Evolutionary conservation across 1,140 invertebrate genomes (phyloP).

Genomic region (Notospermus geniculatus): DNA sequence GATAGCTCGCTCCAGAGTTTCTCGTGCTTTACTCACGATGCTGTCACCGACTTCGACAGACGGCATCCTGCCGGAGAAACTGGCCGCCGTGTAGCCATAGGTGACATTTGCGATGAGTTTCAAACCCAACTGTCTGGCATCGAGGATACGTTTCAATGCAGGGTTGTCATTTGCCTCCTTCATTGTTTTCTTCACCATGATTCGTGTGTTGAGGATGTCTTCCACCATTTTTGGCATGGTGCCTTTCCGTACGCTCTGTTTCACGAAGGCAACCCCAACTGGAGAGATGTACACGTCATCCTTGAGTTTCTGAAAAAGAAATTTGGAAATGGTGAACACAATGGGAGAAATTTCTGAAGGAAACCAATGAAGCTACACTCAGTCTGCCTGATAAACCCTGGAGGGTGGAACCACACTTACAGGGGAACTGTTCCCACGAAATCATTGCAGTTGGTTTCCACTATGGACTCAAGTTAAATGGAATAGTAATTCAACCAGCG

Average conservation of each 20-base stretch:
- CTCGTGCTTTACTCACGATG: slow-evolving; percentile 92
- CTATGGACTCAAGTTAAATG: too few species aligned
- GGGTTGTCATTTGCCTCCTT: slow-evolving; percentile 69
- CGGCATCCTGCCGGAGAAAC: slow-evolving; percentile 98
- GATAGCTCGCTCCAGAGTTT: slow-evolving; percentile 91
- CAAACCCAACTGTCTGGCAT: slow-evolving; percentile 90
- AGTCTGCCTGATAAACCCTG: too few species aligned
- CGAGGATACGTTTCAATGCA: slow-evolving; percentile 75
- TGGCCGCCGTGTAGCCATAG: slow-evolving; percentile 97
- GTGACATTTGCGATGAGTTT: slow-evolving; percentile 99
- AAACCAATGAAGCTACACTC: too few species aligned
- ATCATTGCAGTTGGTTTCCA: too few species aligned
- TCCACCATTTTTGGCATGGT: slow-evolving; percentile 84
- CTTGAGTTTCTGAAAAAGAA: slow-evolving; percentile 54
- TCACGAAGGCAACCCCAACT: slow-evolving; percentile 90
- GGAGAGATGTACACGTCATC: slow-evolving; percentile 81
- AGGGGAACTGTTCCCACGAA: too few species aligned
- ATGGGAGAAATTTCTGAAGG: too few species aligned
- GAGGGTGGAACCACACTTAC: too few species aligned
- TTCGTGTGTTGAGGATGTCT: slow-evolving; percentile 88
- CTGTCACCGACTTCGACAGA: slow-evolving; percentile 95
- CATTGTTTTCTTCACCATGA: slow-evolving; percentile 71
- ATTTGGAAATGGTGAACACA: too few species aligned
- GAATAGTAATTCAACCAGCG: too few species aligned
- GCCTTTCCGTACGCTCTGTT: slow-evolving; percentile 74